Evolutionary conservation across 2,113 vertebrate species (phyloP), one percentile per base, ranked within the genome.

Genomic region (Brachyistius frenatus): DNA sequence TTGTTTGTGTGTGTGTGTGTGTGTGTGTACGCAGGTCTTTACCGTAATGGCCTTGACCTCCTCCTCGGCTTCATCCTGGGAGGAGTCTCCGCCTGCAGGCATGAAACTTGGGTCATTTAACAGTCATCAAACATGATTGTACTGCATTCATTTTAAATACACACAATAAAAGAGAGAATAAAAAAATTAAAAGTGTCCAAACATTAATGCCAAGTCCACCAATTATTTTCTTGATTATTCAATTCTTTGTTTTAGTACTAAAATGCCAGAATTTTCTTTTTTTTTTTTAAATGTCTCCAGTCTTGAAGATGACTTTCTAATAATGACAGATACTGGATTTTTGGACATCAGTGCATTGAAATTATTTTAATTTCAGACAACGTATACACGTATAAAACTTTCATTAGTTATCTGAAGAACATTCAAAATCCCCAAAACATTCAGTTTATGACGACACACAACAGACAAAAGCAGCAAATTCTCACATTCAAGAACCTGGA

Each of bases 1-100:
- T 2, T 11, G 14, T 36, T 37, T 5, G 14, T 14, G 7, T 16
- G 47, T n/a, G 4, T n/a, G 23, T 23, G 23, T 36, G 44, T 5
- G 14, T 14, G 7, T 16, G 47, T n/a, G 4, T n/a, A 33, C 35
- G 15, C 1, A 4, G 11, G 37, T 55, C 23, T 94, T 91, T 92
- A 99, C 98, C 80, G 98, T 99, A 83, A 99, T 96, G 83, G 99
- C 97, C 73, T 99, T 99, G 72, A 95, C 94, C 1, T 99, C 98
- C 0, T 99, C 98, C 89, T 99, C 98, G 0, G 95, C 95, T 91
- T 99, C 98, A 61, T 99, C 98, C 90, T 99, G 98, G 1, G 98
- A 99, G 39, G 98, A 99, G 86, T 99, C 98, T 76, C 98, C 98
- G 32, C 96, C 97, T 98, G 90, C 14, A 81, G 88, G 81, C 66